Evolutionary conservation across 2,797 vertebrate species (phyloP), one percentile per base, ranked within the genome.

Genomic region (Antennarius maculatus): DNA sequence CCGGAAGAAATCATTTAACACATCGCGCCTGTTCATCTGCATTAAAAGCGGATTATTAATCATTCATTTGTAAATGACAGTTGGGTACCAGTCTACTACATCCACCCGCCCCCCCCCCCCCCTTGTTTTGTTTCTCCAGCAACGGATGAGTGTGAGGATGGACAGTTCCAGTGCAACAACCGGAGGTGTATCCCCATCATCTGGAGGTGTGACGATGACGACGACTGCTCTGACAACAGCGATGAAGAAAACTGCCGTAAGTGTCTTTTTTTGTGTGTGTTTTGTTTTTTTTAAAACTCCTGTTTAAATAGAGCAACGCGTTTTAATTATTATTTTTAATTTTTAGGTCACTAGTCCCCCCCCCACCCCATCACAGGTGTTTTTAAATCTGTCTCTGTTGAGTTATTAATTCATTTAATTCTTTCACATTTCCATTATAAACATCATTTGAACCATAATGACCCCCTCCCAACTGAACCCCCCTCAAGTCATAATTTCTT

Each of bases 231-330:
- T 6, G 97, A 99, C 90, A 98, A 98, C 92, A 99, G 97, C 54
- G 97, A 98, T 67, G 97, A 99, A 77, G 96, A 96, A 54, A 95
- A 96, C 85, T 99, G 97, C 83, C 94, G 97, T 99, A 93, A 98
- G 91, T 91, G 95, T 94, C 2, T 3, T 14, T 34, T 8, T 5
- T 34, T 34, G 2, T 34, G 2, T 5, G 5, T 34, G 31, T 34
- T 34, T 34, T 34, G 2, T 34, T 34, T 34, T 34, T 5, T 34
- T 34, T 2, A 23, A 23, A 23, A 34, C 31, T 34, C 31, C 31
- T 34, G 31, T 34, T 34, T 5, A 8, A 8, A 34, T 34, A 52
- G 42, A 51, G 49, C 11, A 5, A 7, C 18, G 8, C 15, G 2
- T 43, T 43, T 43, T 43, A 43, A 43, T 43, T 43, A 13, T 43